phyloP scores from a whole-genome alignment of 2,888 invertebrate species.

The Machimus rusticus region DNA sequence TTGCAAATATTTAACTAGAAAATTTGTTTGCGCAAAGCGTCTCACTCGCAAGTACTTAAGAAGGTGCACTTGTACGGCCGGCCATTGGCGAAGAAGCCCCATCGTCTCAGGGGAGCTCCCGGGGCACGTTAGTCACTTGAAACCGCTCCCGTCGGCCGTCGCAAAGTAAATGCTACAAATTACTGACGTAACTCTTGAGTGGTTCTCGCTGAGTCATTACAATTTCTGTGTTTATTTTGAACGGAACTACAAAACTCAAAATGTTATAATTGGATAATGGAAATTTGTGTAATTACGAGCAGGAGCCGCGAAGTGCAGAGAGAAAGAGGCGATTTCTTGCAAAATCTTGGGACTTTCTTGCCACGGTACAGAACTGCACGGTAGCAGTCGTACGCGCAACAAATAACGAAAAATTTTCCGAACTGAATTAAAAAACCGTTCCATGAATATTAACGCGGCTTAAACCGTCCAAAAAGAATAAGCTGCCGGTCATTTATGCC shows the following conservation, averaged over 20 bases:
- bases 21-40: neutral
- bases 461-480: neutral
- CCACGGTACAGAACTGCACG: neutral
- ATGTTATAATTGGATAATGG: neutral
- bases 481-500: neutral
- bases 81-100: neutral
- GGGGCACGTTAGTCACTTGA: neutral
- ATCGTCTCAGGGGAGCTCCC: neutral
- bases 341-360: neutral
- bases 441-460: neutral
- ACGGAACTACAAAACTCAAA: neutral
- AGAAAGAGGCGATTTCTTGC: neutral
- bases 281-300: neutral
- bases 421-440: neutral
- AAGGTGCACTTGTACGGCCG: neutral
- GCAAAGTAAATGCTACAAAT: neutral
- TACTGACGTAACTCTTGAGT: neutral
- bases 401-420: neutral
- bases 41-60: neutral
- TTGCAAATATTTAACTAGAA: neutral
- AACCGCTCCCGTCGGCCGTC: neutral
- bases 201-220: neutral
- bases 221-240: neutral
- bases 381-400: neutral
- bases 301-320: neutral